Base-by-base conservation (phyloP, 1,140 invertebrate genomes). In the Pseudomyrmex concolor region DNA sequence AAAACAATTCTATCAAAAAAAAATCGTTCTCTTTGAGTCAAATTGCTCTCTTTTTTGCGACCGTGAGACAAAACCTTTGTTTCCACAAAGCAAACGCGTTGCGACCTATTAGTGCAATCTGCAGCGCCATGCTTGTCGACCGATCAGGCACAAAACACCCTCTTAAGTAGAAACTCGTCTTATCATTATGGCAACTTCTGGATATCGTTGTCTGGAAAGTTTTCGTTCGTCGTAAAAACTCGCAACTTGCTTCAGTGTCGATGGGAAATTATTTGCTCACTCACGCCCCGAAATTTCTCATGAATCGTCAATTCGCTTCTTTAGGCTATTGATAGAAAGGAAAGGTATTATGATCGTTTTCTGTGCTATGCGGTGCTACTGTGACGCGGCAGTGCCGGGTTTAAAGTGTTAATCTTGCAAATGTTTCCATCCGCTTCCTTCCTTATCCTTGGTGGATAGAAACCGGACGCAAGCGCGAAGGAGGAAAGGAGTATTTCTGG, bases 361-460 rank as follows among this genome's bases (percentile, higher is more conserved):
- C 15, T 34, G 34, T 34, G 43, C 51, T 8, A 22, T 51, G 13
- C 1, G 22, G 34, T 43, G 73, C 55, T 43, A 55, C 78, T 45
- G 51, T 55, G 10, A 19, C 70, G 70, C 43, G 59, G 57, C 17
- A 13, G 10, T 74, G 19, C 12, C 15, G 43, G 3, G 7, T 60
- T 48, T 80, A 70, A 80, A 80, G 64, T 50, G 78, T 86, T 86
- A 68, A 88, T 86, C 63, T 83, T 72, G 74, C 83, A 72, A 88
- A 57, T 43, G 83, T 48, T 60, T 50, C 66, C 73, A 70, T 25
- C 64, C 66, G 54, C 50, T 71, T 68, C 67, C 5, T n/a, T n/a
- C n/a, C n/a, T n/a, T n/a, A n/a, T n/a, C n/a, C n/a, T 7, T 34
- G 67, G 57, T 50, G 51, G 77, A 82, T 82, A 19, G 15, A n/a